phyloP scores from a whole-genome alignment of 2,888 invertebrate genomes.

The Tiphia femorata region DNA sequence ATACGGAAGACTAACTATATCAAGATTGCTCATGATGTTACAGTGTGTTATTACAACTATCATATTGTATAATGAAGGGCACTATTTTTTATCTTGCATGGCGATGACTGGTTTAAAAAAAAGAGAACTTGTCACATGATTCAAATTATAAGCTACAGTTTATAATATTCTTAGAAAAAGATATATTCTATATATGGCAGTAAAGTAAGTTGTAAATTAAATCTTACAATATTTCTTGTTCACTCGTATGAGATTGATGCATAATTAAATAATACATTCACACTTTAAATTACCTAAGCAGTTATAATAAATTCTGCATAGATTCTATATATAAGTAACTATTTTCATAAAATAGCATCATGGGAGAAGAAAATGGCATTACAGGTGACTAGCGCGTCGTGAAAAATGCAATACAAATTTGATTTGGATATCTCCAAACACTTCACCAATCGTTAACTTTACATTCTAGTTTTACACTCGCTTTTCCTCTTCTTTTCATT shows the following conservation, averaged over 20 bases:
- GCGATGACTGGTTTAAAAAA: slow-evolving; percentile 6
- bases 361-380: slow-evolving; percentile 49
- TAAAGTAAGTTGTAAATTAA: slow-evolving; percentile 29
- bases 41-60: too few species aligned
- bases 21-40: slow-evolving; percentile 37
- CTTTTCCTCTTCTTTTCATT: slow-evolving; percentile 26
- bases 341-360: slow-evolving; percentile 27
- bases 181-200: slow-evolving; percentile 44
- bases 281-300: slow-evolving; percentile 29
- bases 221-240: slow-evolving; percentile 13
- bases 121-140: background rate
- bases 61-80: too few species aligned
- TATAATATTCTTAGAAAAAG: slow-evolving; percentile 22
- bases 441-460: slow-evolving; percentile 26
- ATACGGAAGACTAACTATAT: slow-evolving; percentile 57
- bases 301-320: background rate
- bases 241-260: slow-evolving; percentile 20
- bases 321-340: slow-evolving; percentile 23
- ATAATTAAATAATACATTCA: slow-evolving; percentile 34
- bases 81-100: slow-evolving; percentile 5
- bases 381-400: slow-evolving; percentile 52
- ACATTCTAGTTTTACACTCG: slow-evolving; percentile 19
- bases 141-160: slow-evolving; percentile 25
- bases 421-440: slow-evolving; percentile 7
- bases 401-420: slow-evolving; percentile 42